Evolutionary conservation across 2,888 invertebrate genomes (phyloP).

Genomic region (Volucella inanis): DNA sequence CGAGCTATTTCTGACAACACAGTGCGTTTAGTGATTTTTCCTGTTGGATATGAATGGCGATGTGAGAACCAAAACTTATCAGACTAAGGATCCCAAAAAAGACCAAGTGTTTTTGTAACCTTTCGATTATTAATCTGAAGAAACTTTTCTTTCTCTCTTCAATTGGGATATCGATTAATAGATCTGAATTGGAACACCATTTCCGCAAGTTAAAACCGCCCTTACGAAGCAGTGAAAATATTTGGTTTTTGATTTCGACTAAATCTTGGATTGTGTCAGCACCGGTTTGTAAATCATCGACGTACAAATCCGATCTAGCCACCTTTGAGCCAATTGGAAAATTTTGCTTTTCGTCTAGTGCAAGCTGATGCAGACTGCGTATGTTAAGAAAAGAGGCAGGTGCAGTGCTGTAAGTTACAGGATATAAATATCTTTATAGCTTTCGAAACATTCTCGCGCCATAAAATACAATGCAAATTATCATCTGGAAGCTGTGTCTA

Average conservation of each 20-base stretch:
- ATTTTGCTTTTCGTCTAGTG: conserved; percentile 1
- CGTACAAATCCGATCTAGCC: conserved; percentile 10
- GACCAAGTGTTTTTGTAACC: conserved; percentile 30
- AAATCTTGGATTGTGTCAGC: conserved; percentile 17
- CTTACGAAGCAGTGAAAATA: conserved; percentile 2
- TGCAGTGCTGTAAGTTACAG: conserved; percentile 2
- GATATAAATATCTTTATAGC: conserved; percentile 1
- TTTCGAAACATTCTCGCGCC: conserved; percentile 10
- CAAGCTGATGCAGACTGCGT: conserved; percentile 9
- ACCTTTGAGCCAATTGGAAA: conserved; percentile 15
- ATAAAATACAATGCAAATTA: conserved; percentile 10
- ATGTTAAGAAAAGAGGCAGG: conserved; percentile 29
- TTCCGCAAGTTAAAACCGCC: conserved; percentile 20
- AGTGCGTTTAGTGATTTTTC: not conserved
- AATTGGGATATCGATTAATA: not conserved
- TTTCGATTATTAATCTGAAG: conserved; percentile 5
- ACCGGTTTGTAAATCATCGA: conserved; percentile 23
- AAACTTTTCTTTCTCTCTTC: not conserved
- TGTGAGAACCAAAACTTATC: conserved; percentile 7
- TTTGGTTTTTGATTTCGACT: not conserved
- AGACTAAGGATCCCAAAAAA: conserved; percentile 21
- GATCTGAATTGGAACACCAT: conserved; percentile 6
- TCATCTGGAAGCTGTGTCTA: conserved; percentile 6
- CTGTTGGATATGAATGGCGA: not conserved
- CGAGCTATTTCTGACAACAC: conserved; percentile 2